phyloP scores from a whole-genome alignment of 2,888 invertebrate genomes.

The Noctua comes region DNA sequence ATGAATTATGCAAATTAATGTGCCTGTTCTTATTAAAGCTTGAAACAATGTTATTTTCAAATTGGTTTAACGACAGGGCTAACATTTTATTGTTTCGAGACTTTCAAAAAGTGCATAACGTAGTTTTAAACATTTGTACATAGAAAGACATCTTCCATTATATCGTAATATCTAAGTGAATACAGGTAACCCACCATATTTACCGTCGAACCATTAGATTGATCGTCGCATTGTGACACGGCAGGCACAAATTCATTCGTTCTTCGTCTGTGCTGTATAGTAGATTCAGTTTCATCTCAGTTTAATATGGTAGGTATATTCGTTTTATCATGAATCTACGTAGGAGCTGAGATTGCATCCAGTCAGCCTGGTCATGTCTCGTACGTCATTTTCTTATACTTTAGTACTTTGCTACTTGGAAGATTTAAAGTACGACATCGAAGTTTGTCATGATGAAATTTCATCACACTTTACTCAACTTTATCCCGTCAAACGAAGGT shows the following conservation, averaged over 20 bases:
- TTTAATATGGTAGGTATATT: conserved; percentile 60
- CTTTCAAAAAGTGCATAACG: conserved; percentile 12
- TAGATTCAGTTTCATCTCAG: conserved; percentile 15
- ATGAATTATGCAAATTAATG: conserved; percentile 58
- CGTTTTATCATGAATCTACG: conserved; percentile 68
- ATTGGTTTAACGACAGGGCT: conserved; percentile 23
- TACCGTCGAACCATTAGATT: conserved; percentile 7
- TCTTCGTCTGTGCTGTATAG: conserved; percentile 12
- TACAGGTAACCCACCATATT: neutral
- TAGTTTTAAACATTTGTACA: neutral
- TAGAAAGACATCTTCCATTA: neutral
- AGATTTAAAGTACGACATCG: conserved; percentile 66
- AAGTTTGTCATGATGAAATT: conserved; percentile 28
- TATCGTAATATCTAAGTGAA: neutral
- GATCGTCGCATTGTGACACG: conserved; percentile 6
- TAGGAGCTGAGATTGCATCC: conserved; percentile 71
- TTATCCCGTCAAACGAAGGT: conserved; percentile 4
- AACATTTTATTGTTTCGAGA: conserved; percentile 27
- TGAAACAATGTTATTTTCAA: conserved; percentile 27
- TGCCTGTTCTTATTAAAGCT: conserved; percentile 22
- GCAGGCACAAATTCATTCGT: conserved; percentile 5
- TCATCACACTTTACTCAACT: conserved; percentile 4
- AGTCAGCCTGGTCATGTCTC: conserved; percentile 66
- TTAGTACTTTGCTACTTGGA: conserved; percentile 75
- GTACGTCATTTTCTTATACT: conserved; percentile 79